These are phyloP conservation scores for Chrysaora quinquecirrha DNA, from an alignment of 30 jellyfish, hydroid and myxozoan genomes.

Conservation along the genomic window DNA sequence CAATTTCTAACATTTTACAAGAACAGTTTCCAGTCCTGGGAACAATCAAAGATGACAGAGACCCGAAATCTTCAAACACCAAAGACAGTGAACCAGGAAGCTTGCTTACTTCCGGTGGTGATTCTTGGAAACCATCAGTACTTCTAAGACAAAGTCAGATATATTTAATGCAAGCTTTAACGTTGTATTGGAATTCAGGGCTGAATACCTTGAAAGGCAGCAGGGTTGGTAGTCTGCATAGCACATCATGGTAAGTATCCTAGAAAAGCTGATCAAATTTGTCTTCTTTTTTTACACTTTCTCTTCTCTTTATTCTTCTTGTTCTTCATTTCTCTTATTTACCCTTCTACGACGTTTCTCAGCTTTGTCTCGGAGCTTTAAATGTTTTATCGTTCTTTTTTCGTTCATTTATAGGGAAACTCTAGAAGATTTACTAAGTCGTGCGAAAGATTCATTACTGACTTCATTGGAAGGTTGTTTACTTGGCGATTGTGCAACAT, in stretches of 20 bases:
- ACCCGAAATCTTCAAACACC: not conserved
- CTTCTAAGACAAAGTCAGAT: constrained; percentile 84
- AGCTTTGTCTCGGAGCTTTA: too few species aligned
- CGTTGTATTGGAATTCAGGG: constrained; percentile 98
- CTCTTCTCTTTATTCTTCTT: too few species aligned
- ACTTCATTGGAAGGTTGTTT: constrained; percentile 57
- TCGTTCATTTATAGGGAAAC: constrained; percentile 98
- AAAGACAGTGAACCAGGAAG: constrained; percentile 40
- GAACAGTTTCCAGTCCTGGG: constrained; percentile 99
- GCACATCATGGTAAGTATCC: constrained; percentile 90
- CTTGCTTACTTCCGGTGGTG: constrained; percentile 10
- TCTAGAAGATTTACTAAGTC: constrained; percentile 77
- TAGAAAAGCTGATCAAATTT: too few species aligned
- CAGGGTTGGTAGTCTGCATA: constrained; percentile 93
- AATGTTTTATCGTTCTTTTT: too few species aligned
- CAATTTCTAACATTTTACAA: constrained; percentile 82
- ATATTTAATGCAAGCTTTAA: constrained; percentile 88
- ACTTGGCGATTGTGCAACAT: constrained; percentile 58
- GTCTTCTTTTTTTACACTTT: not conserved
- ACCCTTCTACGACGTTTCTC: too few species aligned
- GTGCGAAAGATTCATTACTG: constrained; percentile 63
- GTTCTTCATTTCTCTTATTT: too few species aligned
- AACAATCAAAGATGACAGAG: constrained; percentile 86
- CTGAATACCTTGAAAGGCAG: constrained; percentile 95
- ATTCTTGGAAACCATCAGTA: constrained; percentile 76